Percentiles rank a stretch among this genome's conserved stretches.
Evolutionary conservation across 1,140 invertebrate genomes (phyloP).

Genomic region (Epicauta chinensis): DNA sequence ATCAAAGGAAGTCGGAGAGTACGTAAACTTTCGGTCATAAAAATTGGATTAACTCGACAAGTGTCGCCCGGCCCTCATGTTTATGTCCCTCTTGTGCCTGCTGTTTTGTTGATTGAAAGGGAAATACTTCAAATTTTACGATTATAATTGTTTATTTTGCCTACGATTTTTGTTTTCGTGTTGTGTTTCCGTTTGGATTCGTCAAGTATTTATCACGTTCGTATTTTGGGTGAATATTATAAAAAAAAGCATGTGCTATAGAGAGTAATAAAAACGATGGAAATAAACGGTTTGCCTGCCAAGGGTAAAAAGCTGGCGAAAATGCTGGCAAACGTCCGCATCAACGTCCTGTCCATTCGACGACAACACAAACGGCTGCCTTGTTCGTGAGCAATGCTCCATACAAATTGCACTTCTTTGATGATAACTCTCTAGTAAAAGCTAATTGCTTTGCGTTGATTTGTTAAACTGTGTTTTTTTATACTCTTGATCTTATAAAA

Average conservation of each 20-base stretch:
- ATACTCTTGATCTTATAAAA: constrained; percentile 1
- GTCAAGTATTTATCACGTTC: no score
- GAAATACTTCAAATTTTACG: constrained; percentile 14
- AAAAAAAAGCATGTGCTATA: no score
- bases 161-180: no score
- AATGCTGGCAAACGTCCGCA: constrained; percentile 22
- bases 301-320: constrained; percentile 10
- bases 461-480: not conserved
- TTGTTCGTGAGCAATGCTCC: constrained; percentile 34
- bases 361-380: constrained; percentile 11
- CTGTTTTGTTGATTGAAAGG: constrained; percentile 15
- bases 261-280: no score
- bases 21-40: constrained; percentile 12
- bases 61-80: constrained; percentile 9
- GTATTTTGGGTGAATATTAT: no score
- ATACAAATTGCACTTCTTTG: constrained; percentile 39
- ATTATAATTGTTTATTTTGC: not conserved
- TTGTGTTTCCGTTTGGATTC: no score
- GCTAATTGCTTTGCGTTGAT: constrained; percentile 24
- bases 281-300: no score
- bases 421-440: constrained; percentile 31
- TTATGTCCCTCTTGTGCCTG: constrained; percentile 12
- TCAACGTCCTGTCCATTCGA: constrained; percentile 23
- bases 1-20: constrained; percentile 14
- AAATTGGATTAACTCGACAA: constrained; percentile 16